A percentile compares a stretch with the other conserved stretches of the same genome.
Evolutionary conservation across 2,888 invertebrate genomes (phyloP).

Genomic region (Barypeithes pellucidus): DNA sequence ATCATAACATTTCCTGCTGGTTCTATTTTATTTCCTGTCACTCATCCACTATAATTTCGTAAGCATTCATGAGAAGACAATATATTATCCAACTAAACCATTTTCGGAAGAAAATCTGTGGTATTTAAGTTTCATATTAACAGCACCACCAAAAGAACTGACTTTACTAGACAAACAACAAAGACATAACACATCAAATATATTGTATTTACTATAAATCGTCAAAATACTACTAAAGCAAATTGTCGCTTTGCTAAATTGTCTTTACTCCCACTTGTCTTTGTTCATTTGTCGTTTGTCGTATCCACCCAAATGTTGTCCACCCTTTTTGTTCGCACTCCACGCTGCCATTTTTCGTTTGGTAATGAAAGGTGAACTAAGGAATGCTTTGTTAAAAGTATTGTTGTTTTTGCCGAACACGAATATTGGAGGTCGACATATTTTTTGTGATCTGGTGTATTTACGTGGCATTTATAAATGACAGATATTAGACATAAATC

Average conservation of each 20-base stretch:
- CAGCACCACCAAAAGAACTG: no score
- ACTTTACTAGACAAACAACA: no score
- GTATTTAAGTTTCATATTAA: no score
- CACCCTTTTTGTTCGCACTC: background rate
- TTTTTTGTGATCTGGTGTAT: background rate
- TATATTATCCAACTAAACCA: no score
- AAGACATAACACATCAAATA: no score
- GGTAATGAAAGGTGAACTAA: background rate
- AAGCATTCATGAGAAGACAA: no score
- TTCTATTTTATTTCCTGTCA: no score
- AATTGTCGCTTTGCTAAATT: background rate
- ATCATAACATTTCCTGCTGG: no score
- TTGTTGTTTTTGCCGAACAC: conserved; percentile 5
- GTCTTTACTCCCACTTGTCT: background rate
- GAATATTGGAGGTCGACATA: background rate
- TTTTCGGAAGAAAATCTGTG: no score
- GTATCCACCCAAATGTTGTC: background rate
- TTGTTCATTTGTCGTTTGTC: background rate
- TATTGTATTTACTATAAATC: no score
- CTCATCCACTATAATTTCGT: no score
- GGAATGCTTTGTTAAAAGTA: background rate
- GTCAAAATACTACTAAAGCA: no score
- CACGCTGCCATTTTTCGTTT: background rate
- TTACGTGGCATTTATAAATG: background rate
- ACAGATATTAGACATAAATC: background rate